Percentiles rank a stretch among this genome's conserved stretches.
These are phyloP conservation scores for Anastatus disparis DNA, from an alignment of 1,140 invertebrate genomes.

Conservation along the genomic window DNA sequence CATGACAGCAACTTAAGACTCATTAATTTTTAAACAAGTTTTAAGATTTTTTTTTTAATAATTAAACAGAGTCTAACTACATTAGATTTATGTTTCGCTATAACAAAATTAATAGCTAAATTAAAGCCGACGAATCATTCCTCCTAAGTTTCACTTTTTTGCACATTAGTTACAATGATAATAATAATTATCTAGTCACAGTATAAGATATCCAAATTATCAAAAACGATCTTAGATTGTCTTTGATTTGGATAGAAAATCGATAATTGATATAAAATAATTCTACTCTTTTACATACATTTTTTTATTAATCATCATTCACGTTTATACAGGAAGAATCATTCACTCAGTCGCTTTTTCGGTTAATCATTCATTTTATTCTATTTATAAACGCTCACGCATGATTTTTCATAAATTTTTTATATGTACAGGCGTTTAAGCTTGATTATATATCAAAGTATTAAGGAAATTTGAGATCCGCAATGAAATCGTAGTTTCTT, in stretches of 20 bases:
- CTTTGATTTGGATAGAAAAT: slow-evolving; percentile 14
- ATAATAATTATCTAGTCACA: neutral
- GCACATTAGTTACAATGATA: neutral
- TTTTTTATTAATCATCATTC: slow-evolving; percentile 17
- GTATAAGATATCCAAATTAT: slow-evolving; percentile 19
- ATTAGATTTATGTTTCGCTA: slow-evolving; percentile 10
- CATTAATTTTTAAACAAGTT: slow-evolving; percentile 3
- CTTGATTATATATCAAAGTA: neutral
- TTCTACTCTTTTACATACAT: neutral
- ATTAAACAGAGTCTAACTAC: slow-evolving; percentile 1
- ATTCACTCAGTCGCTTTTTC: slow-evolving; percentile 33
- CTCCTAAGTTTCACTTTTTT: slow-evolving; percentile 19
- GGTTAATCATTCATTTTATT: slow-evolving; percentile 15
- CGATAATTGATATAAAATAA: slow-evolving; percentile 11
- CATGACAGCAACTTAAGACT: slow-evolving; percentile 7
- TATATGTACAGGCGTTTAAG: slow-evolving; percentile 31
- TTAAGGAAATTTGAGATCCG: slow-evolving; percentile 15
- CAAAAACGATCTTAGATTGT: neutral
- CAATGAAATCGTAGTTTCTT: slow-evolving; percentile 16
- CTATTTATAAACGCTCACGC: slow-evolving; percentile 20
- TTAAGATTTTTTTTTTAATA: no score
- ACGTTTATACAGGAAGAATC: slow-evolving; percentile 32
- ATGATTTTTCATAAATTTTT: neutral
- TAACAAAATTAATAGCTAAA: slow-evolving; percentile 15
- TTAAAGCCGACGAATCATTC: slow-evolving; percentile 28